Conservation (phyloP, 1,140 invertebrate genomes). For the Zaprionus ghesquierei region DNA sequence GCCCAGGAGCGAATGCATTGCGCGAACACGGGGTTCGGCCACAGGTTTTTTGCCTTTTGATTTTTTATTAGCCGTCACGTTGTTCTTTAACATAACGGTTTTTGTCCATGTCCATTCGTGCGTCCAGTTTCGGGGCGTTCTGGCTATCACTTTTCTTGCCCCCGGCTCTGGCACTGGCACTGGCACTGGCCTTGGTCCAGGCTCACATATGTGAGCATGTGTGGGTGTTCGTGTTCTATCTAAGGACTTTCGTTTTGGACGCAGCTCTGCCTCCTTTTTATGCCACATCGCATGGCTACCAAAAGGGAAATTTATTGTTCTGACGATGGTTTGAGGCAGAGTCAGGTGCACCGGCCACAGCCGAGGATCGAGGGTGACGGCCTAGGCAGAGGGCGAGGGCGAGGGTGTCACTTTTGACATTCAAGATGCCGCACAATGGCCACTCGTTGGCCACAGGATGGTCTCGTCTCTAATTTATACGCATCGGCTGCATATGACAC, state of each 20-base stretch:
- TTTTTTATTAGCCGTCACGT: constrained; percentile 66
- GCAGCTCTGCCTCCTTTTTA: constrained; percentile 30
- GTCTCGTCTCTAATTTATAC: constrained; percentile 66
- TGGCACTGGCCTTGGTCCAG: neutral
- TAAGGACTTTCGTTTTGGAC: constrained; percentile 5
- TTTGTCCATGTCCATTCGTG: constrained; percentile 57
- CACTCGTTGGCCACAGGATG: constrained; percentile 36
- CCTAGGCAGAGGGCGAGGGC: constrained; percentile 11
- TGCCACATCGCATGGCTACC: constrained; percentile 7
- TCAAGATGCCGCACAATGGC: constrained; percentile 79
- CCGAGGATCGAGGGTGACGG: constrained; percentile 3
- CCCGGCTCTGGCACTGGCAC: constrained; percentile 8
- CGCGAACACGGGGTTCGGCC: constrained; percentile 34
- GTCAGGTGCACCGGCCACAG: constrained; percentile 60
- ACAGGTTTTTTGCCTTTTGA: constrained; percentile 40
- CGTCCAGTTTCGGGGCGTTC: constrained; percentile 48
- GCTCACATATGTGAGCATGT: constrained; percentile 5
- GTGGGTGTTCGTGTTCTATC: constrained; percentile 15
- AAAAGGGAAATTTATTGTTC: constrained; percentile 78
- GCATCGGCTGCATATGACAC: constrained; percentile 76
- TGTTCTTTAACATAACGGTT: constrained; percentile 66
- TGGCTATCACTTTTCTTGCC: constrained; percentile 73
- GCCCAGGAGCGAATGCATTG: constrained; percentile 36
- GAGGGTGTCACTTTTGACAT: constrained; percentile 77
- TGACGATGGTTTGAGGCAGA: constrained; percentile 60